Conservation (phyloP, 2,797 vertebrate species). For the Notolabrus celidotus region DNA sequence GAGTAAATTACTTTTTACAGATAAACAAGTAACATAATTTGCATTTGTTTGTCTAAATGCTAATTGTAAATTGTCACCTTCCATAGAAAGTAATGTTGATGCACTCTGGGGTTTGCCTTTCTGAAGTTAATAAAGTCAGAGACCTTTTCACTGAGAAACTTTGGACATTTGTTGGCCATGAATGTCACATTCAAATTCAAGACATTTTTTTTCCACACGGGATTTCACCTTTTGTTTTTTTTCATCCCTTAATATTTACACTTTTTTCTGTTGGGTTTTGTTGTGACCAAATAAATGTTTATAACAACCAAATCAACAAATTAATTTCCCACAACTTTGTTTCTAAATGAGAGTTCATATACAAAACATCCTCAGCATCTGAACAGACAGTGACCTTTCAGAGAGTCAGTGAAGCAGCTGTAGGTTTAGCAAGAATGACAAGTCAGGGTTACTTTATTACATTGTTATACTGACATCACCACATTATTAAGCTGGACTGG, state of each 20-base stretch:
- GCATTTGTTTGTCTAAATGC: constrained; percentile 29
- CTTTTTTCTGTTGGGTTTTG: constrained; percentile 37
- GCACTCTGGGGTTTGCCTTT: constrained; percentile 12
- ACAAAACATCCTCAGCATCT: too few relatives aligned
- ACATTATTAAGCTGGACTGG: too few relatives aligned
- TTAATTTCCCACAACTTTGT: too few relatives aligned
- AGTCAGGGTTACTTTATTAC: too few relatives aligned
- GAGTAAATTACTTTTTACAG: constrained; percentile 39
- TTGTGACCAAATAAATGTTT: constrained; percentile 75
- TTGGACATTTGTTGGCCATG: not conserved
- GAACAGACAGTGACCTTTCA: too few relatives aligned
- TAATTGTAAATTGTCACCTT: constrained; percentile 39
- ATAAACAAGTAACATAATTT: constrained; percentile 69
- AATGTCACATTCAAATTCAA: constrained; percentile 32
- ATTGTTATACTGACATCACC: too few relatives aligned
- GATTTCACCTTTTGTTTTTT: not conserved
- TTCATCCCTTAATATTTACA: constrained; percentile 25
- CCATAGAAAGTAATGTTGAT: constrained; percentile 11
- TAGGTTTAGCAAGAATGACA: too few relatives aligned
- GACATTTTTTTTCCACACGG: not conserved
- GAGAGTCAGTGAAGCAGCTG: too few relatives aligned
- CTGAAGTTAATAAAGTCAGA: constrained; percentile 15
- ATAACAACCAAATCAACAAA: constrained; percentile 32
- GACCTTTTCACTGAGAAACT: constrained; percentile 2
- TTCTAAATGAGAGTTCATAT: too few relatives aligned